These are phyloP conservation scores for Ptiloglossa arizonensis DNA, from an alignment of 1,140 invertebrate species.

Conservation along the genomic window DNA sequence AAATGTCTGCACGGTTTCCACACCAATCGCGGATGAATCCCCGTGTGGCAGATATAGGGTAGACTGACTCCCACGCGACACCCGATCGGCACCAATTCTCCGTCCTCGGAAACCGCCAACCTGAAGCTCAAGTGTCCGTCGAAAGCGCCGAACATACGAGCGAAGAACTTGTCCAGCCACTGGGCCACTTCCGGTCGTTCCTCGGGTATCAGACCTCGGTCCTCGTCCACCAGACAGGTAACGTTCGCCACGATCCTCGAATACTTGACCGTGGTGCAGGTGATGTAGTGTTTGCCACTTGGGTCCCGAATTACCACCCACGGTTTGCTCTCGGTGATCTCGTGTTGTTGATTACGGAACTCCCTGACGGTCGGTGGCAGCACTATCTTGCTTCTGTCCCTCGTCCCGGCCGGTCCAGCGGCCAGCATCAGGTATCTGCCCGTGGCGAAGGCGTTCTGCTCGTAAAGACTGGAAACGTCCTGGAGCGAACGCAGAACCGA, in stretches of 20 bases:
- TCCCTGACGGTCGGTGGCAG: slow-evolving; percentile 84
- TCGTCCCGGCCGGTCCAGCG: slow-evolving; percentile 86
- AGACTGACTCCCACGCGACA: slow-evolving; percentile 89
- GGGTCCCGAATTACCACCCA: slow-evolving; percentile 90
- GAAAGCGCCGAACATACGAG: slow-evolving; percentile 84
- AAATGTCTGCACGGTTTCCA: slow-evolving; percentile 85
- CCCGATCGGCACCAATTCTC: slow-evolving; percentile 83
- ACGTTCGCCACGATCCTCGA: slow-evolving; percentile 89
- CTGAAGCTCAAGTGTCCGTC: slow-evolving; percentile 90
- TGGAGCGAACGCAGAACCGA: slow-evolving; percentile 85
- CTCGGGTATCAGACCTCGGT: slow-evolving; percentile 86
- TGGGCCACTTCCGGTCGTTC: slow-evolving; percentile 85
- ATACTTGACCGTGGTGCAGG: slow-evolving; percentile 90
- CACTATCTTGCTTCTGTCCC: slow-evolving; percentile 86
- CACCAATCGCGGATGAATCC: slow-evolving; percentile 85
- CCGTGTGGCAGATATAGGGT: slow-evolving; percentile 89
- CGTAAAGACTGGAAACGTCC: slow-evolving; percentile 87
- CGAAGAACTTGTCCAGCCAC: slow-evolving; percentile 89
- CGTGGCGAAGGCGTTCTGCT: slow-evolving; percentile 84
- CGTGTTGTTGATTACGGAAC: slow-evolving; percentile 84
- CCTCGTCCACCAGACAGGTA: slow-evolving; percentile 87
- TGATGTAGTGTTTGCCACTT: slow-evolving; percentile 88
- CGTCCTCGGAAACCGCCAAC: slow-evolving; percentile 83
- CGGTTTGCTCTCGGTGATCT: slow-evolving; percentile 87
- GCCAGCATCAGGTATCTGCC: slow-evolving; percentile 88